phyloP scores from a whole-genome alignment of 1,140 invertebrate species.

The Atta colombica region DNA sequence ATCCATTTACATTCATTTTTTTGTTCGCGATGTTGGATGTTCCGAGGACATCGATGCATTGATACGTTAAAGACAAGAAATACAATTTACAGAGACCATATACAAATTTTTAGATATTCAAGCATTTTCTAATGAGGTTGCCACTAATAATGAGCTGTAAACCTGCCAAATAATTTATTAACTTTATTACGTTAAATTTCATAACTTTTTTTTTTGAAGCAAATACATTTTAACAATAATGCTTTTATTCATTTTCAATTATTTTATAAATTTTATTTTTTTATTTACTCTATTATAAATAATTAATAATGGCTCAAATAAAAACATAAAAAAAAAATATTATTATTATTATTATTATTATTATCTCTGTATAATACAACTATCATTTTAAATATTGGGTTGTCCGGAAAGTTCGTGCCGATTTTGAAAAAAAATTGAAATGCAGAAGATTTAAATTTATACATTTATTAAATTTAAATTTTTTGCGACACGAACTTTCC shows the following conservation, averaged over 20 bases:
- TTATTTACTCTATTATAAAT: too few relatives aligned
- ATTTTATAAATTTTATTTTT: neutral
- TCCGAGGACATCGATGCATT: slow-evolving; percentile 18
- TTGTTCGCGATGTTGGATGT: neutral
- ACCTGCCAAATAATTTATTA: neutral
- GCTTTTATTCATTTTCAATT: neutral
- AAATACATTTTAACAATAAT: neutral
- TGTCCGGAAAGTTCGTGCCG: too few relatives aligned
- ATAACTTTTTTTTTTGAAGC: neutral
- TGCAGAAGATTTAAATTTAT: too few relatives aligned
- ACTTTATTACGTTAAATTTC: neutral
- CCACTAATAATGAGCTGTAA: neutral
- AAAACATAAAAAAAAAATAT: too few relatives aligned
- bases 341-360: neutral
- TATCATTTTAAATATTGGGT: neutral
- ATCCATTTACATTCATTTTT: neutral
- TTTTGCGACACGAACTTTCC: too few relatives aligned
- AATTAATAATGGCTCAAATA: too few relatives aligned
- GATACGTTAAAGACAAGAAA: slow-evolving; percentile 13
- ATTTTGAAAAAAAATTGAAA: too few relatives aligned
- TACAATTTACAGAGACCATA: neutral
- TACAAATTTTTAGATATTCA: slow-evolving; percentile 19
- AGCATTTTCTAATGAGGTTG: neutral
- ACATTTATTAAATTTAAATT: too few relatives aligned
- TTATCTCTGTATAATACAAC: too few relatives aligned